phyloP scores from a whole-genome alignment of 2,797 vertebrate genomes.

The Chrosomus eos region DNA sequence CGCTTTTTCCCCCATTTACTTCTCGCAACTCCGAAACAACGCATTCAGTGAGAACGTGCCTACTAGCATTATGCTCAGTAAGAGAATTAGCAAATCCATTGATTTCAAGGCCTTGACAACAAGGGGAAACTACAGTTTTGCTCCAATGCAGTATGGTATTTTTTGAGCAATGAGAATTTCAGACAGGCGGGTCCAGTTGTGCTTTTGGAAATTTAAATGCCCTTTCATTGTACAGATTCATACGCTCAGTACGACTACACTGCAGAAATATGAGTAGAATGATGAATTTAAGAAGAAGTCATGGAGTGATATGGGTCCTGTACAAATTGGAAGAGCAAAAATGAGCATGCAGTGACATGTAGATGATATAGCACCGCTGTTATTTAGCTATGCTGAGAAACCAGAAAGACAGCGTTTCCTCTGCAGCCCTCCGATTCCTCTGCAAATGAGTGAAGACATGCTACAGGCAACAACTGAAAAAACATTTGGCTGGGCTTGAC shows the following conservation, averaged over 20 bases:
- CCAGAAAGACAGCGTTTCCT: slow-evolving; percentile 35
- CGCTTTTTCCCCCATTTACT: no score
- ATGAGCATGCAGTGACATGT: slow-evolving; percentile 45
- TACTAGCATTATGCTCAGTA: not conserved
- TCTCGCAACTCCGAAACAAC: no score
- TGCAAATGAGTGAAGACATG: not conserved
- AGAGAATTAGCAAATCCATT: not conserved
- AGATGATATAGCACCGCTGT: slow-evolving; percentile 6
- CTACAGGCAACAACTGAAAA: slow-evolving; percentile 9
- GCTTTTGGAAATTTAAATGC: not conserved
- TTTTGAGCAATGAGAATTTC: not conserved
- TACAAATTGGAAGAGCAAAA: not conserved
- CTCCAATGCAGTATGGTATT: not conserved
- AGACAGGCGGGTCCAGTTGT: not conserved
- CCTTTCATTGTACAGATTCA: not conserved
- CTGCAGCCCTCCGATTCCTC: not conserved
- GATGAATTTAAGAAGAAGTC: not conserved
- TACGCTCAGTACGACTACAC: not conserved
- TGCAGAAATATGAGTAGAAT: not conserved
- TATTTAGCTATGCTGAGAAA: slow-evolving; percentile 55
- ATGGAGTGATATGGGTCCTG: not conserved
- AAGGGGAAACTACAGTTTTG: not conserved
- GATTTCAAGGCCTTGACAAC: not conserved
- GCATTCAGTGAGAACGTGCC: no score
- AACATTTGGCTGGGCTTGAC: not conserved